These are phyloP conservation scores for Drosophila flavopinicola DNA, from an alignment of 2,888 invertebrate species.

Conservation along the genomic window DNA sequence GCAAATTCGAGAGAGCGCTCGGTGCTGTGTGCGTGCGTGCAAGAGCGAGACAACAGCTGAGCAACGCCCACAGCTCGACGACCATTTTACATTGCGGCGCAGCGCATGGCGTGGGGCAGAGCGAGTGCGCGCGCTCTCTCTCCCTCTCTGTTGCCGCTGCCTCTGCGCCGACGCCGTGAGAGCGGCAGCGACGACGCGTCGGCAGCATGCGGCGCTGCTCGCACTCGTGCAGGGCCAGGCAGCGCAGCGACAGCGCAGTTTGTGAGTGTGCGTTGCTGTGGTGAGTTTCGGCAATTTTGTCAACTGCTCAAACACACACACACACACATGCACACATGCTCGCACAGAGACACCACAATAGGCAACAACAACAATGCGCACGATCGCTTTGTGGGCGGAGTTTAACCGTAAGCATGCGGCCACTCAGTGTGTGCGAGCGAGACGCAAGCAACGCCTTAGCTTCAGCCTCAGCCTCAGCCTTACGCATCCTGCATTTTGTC, in stretches of 20 bases:
- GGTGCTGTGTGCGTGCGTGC: background rate
- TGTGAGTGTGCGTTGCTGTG: constrained; percentile 39
- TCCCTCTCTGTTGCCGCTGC: constrained; percentile 11
- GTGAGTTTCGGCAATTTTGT: constrained; percentile 64
- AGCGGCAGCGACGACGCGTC: constrained; percentile 31
- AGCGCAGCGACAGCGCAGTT: constrained; percentile 7
- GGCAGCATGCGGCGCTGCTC: constrained; percentile 43
- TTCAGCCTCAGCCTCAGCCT: constrained; percentile 8
- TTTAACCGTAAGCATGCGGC: constrained; percentile 31
- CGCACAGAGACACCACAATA: background rate
- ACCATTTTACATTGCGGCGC: constrained; percentile 71
- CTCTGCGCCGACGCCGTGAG: constrained; percentile 57
- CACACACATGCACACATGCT: background rate
- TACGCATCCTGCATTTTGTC: constrained; percentile 58
- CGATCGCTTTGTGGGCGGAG: constrained; percentile 75
- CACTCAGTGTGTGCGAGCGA: constrained; percentile 39
- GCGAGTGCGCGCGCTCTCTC: constrained; percentile 50
- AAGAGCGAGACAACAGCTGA: constrained; percentile 54
- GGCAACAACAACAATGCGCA: constrained; percentile 57
- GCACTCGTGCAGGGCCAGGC: constrained; percentile 22
- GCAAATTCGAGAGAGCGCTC: constrained; percentile 57
- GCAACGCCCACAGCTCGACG: constrained; percentile 72
- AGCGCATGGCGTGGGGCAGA: constrained; percentile 39
- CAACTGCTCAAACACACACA: constrained; percentile 37
- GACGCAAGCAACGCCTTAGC: constrained; percentile 43